Conservation (phyloP, 2,113 vertebrate species). For the Oceanodroma tethys region DNA sequence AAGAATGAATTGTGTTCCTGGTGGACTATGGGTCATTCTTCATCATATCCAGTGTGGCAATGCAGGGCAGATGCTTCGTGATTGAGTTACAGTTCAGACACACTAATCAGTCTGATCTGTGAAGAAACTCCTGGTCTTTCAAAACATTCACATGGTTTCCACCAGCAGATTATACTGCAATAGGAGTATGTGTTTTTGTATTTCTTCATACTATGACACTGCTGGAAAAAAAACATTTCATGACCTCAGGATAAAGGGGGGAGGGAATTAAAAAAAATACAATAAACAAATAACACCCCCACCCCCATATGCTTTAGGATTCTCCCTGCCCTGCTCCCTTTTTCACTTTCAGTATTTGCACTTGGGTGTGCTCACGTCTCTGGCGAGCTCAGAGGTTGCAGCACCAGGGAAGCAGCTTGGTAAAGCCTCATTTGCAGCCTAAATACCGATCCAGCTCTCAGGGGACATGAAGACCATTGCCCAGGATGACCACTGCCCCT, state of each 20-base stretch:
- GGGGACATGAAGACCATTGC: not conserved
- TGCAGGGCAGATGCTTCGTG: not conserved
- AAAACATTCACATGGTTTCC: slow-evolving; percentile 23
- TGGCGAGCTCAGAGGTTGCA: not conserved
- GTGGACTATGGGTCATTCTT: not conserved
- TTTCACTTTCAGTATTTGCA: not conserved
- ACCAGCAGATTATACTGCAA: slow-evolving; percentile 24
- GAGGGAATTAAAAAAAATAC: not conserved
- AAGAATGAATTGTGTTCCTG: not conserved
- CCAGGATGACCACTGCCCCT: not conserved
- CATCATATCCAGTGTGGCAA: not conserved
- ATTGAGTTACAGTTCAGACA: not conserved
- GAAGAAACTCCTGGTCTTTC: slow-evolving; percentile 41
- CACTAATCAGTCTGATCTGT: slow-evolving; percentile 3
- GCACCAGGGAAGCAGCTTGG: not conserved
- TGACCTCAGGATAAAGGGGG: not conserved
- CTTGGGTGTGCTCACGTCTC: not conserved
- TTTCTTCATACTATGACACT: slow-evolving; percentile 26
- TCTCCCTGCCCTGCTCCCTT: not conserved
- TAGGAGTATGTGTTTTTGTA: not conserved
- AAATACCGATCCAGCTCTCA: not conserved
- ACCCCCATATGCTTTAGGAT: not conserved
- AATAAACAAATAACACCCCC: not conserved
- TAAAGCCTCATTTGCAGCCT: not conserved
- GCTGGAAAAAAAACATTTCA: not conserved